Percentiles rank a stretch among this genome's conserved stretches.
Evolutionary conservation across 2,797 vertebrate genomes (phyloP).

Genomic region (Australoheros facetus): DNA sequence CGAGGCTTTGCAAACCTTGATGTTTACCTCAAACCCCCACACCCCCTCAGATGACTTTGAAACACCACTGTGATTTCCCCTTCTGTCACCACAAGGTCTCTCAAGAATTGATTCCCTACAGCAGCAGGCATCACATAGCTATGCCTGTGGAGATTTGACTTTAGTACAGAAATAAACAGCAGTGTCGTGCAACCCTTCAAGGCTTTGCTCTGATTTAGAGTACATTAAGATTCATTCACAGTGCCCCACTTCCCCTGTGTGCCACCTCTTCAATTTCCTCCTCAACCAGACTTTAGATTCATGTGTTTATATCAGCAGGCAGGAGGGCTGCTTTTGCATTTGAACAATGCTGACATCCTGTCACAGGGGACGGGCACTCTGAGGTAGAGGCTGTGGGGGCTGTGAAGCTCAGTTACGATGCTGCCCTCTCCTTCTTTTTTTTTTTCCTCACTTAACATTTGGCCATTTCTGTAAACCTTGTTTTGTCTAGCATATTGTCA

Average conservation of each 20-base stretch:
- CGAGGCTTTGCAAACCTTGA: constrained; percentile 60
- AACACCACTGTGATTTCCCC: constrained; percentile 73
- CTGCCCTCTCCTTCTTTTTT: constrained; percentile 14
- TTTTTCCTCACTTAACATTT: constrained; percentile 57
- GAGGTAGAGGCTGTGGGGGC: constrained; percentile 28
- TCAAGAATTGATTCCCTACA: constrained; percentile 71
- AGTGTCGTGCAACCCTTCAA: constrained; percentile 64
- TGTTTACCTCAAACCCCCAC: constrained; percentile 61
- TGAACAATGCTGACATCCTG: constrained; percentile 75
- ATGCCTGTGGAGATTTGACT: constrained; percentile 71
- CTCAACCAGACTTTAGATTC: constrained; percentile 62
- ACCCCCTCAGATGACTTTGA: constrained; percentile 70
- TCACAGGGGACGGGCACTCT: constrained; percentile 55
- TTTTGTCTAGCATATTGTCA: constrained; percentile 65
- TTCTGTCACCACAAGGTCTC: constrained; percentile 76
- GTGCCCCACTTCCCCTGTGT: constrained; percentile 60
- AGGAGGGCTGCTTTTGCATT: constrained; percentile 65
- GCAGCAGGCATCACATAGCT: constrained; percentile 71
- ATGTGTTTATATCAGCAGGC: constrained; percentile 70
- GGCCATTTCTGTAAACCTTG: constrained; percentile 58
- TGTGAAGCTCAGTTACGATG: constrained; percentile 30
- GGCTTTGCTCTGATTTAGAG: constrained; percentile 74
- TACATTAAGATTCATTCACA: constrained; percentile 75
- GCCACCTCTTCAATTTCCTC: constrained; percentile 72
- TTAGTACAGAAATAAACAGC: constrained; percentile 74